These are phyloP conservation scores for Trinorchestia longiramus DNA, from an alignment of 1,140 invertebrate species.

Conservation along the genomic window DNA sequence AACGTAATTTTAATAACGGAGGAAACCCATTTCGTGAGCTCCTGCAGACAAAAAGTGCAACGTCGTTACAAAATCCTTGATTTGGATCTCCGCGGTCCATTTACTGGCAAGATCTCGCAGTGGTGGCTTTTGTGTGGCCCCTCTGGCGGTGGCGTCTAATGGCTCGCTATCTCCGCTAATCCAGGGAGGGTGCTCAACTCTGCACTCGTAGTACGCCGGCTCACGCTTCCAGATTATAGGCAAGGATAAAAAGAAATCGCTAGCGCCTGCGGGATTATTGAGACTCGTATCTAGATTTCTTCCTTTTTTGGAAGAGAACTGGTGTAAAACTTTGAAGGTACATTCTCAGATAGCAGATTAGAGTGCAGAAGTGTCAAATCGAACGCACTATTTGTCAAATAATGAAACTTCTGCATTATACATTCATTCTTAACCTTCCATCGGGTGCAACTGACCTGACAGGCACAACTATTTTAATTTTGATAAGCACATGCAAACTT, in stretches of 20 bases:
- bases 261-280: not conserved
- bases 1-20: not conserved
- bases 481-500: too few relatives aligned
- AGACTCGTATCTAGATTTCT: not conserved
- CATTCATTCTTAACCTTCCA: too few relatives aligned
- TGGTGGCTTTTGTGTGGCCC: slow-evolving; percentile 23
- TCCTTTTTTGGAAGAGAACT: not conserved
- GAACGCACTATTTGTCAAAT: not conserved
- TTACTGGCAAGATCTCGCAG: not conserved
- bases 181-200: slow-evolving; percentile 17
- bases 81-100: not conserved
- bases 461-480: too few relatives aligned
- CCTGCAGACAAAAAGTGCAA: not conserved
- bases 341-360: not conserved
- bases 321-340: not conserved
- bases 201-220: not conserved
- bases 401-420: not conserved
- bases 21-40: not conserved
- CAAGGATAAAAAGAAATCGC: not conserved
- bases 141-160: slow-evolving; percentile 1
- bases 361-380: not conserved
- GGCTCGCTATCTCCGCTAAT: slow-evolving; percentile 22
- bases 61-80: not conserved
- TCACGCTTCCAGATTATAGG: not conserved
- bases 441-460: too few relatives aligned